Evolutionary conservation across 1,140 invertebrate genomes (phyloP), one percentile per base, ranked within the genome.

Genomic region (Conopomorpha cramerella): DNA sequence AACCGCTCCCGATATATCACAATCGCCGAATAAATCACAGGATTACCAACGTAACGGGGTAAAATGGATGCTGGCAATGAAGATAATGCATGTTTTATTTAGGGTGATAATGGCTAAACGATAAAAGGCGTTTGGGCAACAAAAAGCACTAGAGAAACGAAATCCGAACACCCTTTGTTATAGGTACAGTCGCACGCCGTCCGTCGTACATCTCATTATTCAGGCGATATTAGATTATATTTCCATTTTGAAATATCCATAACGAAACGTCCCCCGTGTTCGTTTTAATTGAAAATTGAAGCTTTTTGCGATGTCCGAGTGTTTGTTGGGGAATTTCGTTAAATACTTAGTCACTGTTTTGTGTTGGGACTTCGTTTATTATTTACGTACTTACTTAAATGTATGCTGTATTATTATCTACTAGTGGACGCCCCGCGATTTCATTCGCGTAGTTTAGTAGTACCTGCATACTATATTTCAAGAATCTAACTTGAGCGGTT

Each of bases 221-320:
- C 67, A 74, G 61, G 53, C 49, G 51, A 70, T 72, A 74, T 74
- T 74, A 56, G 70, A 74, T 74, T 74, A 74, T 74, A 63, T 74
- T 70, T 67, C 70, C 70, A 72, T 74, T 74, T 67, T 51, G 45
- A 64, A 70, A 74, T 74, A 74, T 71, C 66, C 63, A 74, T 72
- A 70, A 65, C 66, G 61, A 70, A 70, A 65, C 66, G 61, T 60
- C 57, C 63, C 59, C 46, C 47, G 19, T 10, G 19, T 10, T 23
- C 10, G 19, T 10, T 23, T 4, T 23, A 23, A 23, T 23, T 23
- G 19, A 23, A 23, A 23, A 23, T 10, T 4, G 19, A 10, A 23
- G 61, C 66, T 70, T 61, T 71, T 48, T 60, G 33, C n/a, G n/a
- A n/a, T n/a, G n/a, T n/a, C n/a, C n/a, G n/a, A n/a, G n/a, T n/a